Evolutionary conservation across 35 echinoderm and acorn worm species (phyloP).

Genomic region (Heliocidaris erythrogramma): DNA sequence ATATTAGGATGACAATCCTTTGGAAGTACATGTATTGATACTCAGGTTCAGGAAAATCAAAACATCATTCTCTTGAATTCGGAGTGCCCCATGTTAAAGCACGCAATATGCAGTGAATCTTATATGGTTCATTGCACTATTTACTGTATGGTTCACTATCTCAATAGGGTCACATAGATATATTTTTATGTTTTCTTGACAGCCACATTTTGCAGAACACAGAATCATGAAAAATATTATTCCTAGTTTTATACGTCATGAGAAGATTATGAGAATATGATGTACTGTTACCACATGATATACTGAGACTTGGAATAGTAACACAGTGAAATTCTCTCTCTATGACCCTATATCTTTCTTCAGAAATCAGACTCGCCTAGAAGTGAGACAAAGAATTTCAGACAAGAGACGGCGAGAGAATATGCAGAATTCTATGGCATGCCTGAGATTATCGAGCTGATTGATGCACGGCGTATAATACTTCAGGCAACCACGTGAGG

Average conservation of each 20-base stretch:
- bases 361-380: slow-evolving; percentile 54
- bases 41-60: too few relatives aligned
- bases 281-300: not conserved
- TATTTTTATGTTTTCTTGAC: not conserved
- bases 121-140: too few relatives aligned
- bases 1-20: too few relatives aligned
- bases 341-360: not conserved
- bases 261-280: not conserved
- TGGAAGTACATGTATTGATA: too few relatives aligned
- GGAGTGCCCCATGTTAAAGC: too few relatives aligned
- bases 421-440: slow-evolving; percentile 61
- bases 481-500: not conserved
- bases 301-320: not conserved
- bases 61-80: too few relatives aligned
- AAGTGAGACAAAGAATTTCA: not conserved
- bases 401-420: slow-evolving; percentile 54
- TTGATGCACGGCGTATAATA: not conserved
- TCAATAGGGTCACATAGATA: too few relatives aligned
- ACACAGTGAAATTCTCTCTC: not conserved
- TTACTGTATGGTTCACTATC: too few relatives aligned
- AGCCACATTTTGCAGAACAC: not conserved
- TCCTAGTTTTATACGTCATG: not conserved
- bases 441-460: slow-evolving; percentile 40
- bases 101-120: too few relatives aligned
- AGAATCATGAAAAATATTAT: not conserved